phyloP scores from a whole-genome alignment of 2,797 vertebrate genomes.

The Artibeus lituratus region DNA sequence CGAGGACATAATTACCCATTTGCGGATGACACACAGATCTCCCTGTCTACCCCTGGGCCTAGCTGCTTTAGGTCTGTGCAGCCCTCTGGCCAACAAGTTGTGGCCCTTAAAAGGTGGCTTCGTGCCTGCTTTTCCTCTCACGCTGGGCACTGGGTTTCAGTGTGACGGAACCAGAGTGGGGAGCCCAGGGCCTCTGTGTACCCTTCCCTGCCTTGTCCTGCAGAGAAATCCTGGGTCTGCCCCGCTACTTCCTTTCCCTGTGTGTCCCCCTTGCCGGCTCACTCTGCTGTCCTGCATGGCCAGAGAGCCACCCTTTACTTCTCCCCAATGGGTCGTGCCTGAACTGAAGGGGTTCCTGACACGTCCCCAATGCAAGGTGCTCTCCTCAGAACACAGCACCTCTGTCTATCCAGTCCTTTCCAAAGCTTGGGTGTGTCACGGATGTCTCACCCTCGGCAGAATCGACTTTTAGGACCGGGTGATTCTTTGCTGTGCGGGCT shows the following conservation, averaged over 20 bases:
- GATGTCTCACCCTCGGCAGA: not conserved
- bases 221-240: no score
- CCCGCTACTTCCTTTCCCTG: not conserved
- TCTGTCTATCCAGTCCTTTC: rapidly evolving
- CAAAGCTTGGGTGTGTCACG: not conserved
- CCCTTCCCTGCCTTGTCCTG: not conserved
- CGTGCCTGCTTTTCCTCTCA: not conserved
- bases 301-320: not conserved
- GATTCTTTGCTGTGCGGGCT: not conserved
- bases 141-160: not conserved
- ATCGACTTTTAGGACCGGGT: not conserved
- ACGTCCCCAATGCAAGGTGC: rapidly evolving
- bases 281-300: not conserved
- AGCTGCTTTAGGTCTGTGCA: not conserved
- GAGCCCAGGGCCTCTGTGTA: not conserved
- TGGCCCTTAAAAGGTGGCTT: not conserved
- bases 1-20: not conserved
- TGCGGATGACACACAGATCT: not conserved
- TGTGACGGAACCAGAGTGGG: rapidly evolving
- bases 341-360: not conserved
- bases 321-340: not conserved
- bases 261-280: not conserved
- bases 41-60: not conserved
- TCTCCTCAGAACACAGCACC: rapidly evolving
- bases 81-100: not conserved